Evolutionary conservation across 2,113 vertebrate species (phyloP).

Genomic region (Brachypteracias leptosomus): DNA sequence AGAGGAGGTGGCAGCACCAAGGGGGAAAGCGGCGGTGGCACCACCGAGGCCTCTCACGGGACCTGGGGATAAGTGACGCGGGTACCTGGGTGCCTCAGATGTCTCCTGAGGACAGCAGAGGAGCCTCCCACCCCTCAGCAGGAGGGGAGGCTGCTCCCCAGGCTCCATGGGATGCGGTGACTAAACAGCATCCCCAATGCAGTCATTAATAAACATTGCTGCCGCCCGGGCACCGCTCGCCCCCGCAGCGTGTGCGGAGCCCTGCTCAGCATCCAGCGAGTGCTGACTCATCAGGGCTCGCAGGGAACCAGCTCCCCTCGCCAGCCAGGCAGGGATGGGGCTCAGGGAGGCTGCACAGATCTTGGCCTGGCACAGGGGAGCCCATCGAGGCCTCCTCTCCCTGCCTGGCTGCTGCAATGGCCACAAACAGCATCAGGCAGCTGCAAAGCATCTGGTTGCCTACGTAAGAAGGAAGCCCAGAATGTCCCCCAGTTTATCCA

Average conservation of each 20-base stretch:
- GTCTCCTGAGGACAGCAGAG: not conserved
- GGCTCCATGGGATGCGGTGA: constrained; percentile 50
- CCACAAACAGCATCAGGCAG: accelerated
- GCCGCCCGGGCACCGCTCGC: constrained; percentile 40
- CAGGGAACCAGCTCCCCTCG: not conserved
- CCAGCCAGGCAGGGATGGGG: not conserved
- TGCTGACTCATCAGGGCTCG: constrained; percentile 55
- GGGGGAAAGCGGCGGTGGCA: not conserved
- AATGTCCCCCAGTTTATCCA: not conserved
- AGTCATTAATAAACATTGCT: constrained; percentile 50
- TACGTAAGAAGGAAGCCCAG: accelerated
- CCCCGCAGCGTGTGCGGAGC: constrained; percentile 19
- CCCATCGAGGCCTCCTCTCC: accelerated
- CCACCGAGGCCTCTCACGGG: not conserved
- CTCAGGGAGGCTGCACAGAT: not conserved
- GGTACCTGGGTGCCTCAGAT: not conserved
- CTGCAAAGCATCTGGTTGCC: not conserved
- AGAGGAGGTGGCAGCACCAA: not conserved
- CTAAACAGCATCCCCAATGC: constrained; percentile 65
- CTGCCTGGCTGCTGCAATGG: not conserved
- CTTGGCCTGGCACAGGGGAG: accelerated
- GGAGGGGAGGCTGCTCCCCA: not conserved
- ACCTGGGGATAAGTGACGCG: not conserved
- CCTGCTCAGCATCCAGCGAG: not conserved
- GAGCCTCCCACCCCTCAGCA: not conserved